phyloP scores from a whole-genome alignment of 2,888 invertebrate species.

The Caenorhabditis panamensis region DNA sequence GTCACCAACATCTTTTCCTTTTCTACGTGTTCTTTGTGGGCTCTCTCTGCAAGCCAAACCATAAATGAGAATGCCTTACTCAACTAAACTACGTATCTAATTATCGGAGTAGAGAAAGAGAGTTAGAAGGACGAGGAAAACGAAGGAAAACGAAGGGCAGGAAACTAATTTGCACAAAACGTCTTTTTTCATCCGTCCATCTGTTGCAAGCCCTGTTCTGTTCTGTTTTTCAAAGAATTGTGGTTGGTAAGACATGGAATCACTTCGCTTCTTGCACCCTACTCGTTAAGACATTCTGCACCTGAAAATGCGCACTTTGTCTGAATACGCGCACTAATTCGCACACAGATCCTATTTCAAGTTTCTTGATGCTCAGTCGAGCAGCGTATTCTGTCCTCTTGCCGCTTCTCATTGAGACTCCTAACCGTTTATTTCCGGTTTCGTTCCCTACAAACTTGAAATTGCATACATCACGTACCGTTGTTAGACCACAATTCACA shows the following conservation, averaged over 20 bases:
- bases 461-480: conserved; percentile 32
- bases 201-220: not conserved
- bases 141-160: not conserved
- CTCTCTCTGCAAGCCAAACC: not conserved
- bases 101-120: conserved; percentile 13
- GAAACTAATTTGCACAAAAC: conserved; percentile 39
- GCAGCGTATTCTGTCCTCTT: conserved; percentile 18
- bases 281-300: conserved; percentile 1
- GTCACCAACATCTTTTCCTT: not conserved
- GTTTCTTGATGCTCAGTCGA: conserved; percentile 35
- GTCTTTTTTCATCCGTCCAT: conserved; percentile 3
- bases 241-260: too few species aligned
- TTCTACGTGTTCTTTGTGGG: conserved; percentile 7
- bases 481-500: too few species aligned
- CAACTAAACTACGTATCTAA: conserved; percentile 24
- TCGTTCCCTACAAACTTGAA: conserved; percentile 36
- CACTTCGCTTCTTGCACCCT: not conserved
- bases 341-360: conserved; percentile 57
- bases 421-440: conserved; percentile 37
- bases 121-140: not conserved
- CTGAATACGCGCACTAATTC: conserved; percentile 39
- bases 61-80: conserved; percentile 1
- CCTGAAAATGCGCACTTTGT: conserved; percentile 55
- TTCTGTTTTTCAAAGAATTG: conserved; percentile 4
- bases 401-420: conserved; percentile 20